A percentile compares a stretch with the other conserved stretches of the same genome.
phyloP scores from a whole-genome alignment of 2,888 invertebrate genomes.

The Amaurobius ferox region DNA sequence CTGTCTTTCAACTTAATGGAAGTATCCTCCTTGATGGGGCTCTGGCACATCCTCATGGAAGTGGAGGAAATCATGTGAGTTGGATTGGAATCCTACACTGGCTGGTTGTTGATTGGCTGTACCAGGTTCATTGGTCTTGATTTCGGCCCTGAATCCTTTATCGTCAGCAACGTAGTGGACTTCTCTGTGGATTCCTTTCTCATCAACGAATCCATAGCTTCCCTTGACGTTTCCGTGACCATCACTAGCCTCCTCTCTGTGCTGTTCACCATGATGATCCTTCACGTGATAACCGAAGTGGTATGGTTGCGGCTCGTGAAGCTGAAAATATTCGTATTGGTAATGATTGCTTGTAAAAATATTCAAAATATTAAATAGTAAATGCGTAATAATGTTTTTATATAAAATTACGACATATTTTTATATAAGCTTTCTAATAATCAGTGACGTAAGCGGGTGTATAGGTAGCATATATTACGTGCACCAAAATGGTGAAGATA shows the following conservation, averaged over 20 bases:
- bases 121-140: conserved; percentile 66
- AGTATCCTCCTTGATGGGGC: conserved; percentile 45
- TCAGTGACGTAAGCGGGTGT: too few relatives aligned
- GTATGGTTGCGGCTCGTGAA: conserved; percentile 60
- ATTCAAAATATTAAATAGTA: too few relatives aligned
- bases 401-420: too few relatives aligned
- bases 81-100: conserved; percentile 58
- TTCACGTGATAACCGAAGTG: conserved; percentile 66
- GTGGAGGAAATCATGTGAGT: conserved; percentile 63
- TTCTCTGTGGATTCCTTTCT: conserved; percentile 62
- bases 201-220: conserved; percentile 64
- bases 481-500: too few relatives aligned
- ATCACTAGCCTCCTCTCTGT: conserved; percentile 61
- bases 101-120: conserved; percentile 67
- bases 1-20: not conserved
- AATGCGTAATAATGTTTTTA: too few relatives aligned
- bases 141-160: conserved; percentile 63
- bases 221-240: conserved; percentile 62
- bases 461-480: too few relatives aligned
- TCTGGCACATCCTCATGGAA: conserved; percentile 57
- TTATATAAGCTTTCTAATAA: too few relatives aligned
- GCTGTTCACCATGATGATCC: conserved; percentile 64
- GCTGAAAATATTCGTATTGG: not conserved
- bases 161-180: conserved; percentile 69
- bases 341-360: too few relatives aligned